These are phyloP conservation scores for Elmis aenea DNA, from an alignment of 2,888 invertebrate species.

Conservation along the genomic window DNA sequence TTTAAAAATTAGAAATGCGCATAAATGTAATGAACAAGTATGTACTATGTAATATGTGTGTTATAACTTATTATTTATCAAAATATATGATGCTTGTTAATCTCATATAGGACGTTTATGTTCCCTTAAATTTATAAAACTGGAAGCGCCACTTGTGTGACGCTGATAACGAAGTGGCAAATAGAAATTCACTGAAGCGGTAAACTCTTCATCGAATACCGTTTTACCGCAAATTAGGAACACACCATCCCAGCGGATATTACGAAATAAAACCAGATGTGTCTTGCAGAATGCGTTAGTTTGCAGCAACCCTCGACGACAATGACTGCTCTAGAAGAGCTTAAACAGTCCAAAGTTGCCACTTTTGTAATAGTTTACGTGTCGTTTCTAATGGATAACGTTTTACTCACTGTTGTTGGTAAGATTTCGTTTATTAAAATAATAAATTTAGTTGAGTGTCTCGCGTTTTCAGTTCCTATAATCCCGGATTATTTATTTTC, in stretches of 20 bases:
- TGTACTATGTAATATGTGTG: too few relatives aligned
- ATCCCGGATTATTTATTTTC: conserved; percentile 70
- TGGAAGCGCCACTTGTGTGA: too few relatives aligned
- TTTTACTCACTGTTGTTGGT: conserved; percentile 86
- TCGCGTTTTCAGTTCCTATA: conserved; percentile 66
- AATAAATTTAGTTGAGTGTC: background rate
- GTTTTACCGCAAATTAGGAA: conserved; percentile 29
- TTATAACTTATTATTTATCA: too few relatives aligned
- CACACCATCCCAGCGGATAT: conserved; percentile 15
- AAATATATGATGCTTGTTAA: too few relatives aligned
- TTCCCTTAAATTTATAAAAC: too few relatives aligned
- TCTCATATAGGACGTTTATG: too few relatives aligned
- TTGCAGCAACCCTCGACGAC: conserved; percentile 10
- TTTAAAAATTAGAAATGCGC: too few relatives aligned
- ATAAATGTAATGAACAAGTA: too few relatives aligned
- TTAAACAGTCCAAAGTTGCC: conserved; percentile 37
- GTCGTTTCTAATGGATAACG: conserved; percentile 78
- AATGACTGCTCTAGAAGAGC: conserved; percentile 15
- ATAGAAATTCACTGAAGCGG: conserved; percentile 24
- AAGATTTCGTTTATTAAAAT: conserved; percentile 47
- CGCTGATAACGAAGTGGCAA: conserved; percentile 17
- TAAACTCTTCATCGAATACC: conserved; percentile 36
- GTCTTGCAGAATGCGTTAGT: conserved; percentile 15
- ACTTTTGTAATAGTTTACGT: conserved; percentile 62
- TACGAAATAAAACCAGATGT: conserved; percentile 23